phyloP scores from a whole-genome alignment of 2,888 invertebrate species.

The Nomada goodeniana region DNA sequence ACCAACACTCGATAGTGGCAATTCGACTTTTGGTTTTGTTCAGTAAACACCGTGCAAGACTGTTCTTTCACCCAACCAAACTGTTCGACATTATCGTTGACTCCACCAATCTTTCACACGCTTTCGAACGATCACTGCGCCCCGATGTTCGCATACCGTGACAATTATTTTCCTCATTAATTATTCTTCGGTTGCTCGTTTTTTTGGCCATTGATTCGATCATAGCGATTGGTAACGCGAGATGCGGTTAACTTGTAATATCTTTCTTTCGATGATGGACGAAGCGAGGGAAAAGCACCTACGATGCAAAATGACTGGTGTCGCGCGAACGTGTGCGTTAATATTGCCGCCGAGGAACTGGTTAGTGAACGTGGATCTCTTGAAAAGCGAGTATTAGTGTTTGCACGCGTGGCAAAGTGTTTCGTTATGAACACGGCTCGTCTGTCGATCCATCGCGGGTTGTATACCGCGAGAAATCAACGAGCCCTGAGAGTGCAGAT shows the following conservation, averaged over 20 bases:
- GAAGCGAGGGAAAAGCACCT: slow-evolving; percentile 37
- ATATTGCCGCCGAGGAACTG: slow-evolving; percentile 35
- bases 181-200: not conserved
- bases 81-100: slow-evolving; percentile 1
- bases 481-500: slow-evolving; percentile 36
- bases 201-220: not conserved
- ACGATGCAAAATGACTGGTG: slow-evolving; percentile 25
- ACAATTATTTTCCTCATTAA: not conserved
- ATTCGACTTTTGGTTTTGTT: slow-evolving; percentile 22
- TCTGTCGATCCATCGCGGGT: slow-evolving; percentile 17
- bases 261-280: slow-evolving; percentile 13
- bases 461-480: slow-evolving; percentile 20
- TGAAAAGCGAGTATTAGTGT: slow-evolving; percentile 22
- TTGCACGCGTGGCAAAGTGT: not conserved
- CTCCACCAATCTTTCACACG: not conserved
- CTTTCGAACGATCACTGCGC: slow-evolving; percentile 10
- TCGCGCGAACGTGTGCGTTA: slow-evolving; percentile 13
- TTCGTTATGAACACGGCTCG: not conserved
- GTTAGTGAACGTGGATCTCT: slow-evolving; percentile 51
- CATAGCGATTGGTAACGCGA: not conserved
- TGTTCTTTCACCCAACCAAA: slow-evolving; percentile 52
- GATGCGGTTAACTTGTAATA: not conserved
- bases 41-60: slow-evolving; percentile 60
- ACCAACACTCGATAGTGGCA: slow-evolving; percentile 13
- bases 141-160: slow-evolving; percentile 4